Evolutionary conservation across 2,888 invertebrate species (phyloP), one percentile per base, ranked within the genome.

Genomic region (Alitta virens): DNA sequence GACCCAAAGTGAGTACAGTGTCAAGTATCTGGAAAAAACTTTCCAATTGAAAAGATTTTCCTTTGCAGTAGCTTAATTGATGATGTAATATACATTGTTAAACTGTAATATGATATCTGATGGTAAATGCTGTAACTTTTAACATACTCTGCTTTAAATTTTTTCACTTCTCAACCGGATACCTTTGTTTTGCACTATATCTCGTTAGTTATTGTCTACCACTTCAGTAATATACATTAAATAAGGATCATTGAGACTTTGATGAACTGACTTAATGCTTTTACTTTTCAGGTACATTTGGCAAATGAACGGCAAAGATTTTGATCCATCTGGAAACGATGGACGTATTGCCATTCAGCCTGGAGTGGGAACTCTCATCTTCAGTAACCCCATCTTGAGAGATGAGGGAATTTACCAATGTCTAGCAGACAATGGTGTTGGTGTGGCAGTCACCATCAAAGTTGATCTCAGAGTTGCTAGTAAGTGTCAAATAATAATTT

Each of bases 361-460:
- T 0, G 75, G 76, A 9, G 88, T 94, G 73, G 98, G 98, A 66
- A 94, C 96, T 1, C 86, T 98, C 54, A 92, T 95, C 33, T 91
- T 97, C 72, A 89, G 92, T 61, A 86, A 88, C 68, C 96, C 97
- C 0, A 87, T 91, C 57, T 90, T 92, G 73, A 94, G 92, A 78
- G 96, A 97, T 83, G 87, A 94, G 68, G 96, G 94, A 25, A 92
- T 94, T 78, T 97, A 95, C 83, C 94, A 96, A 81, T 96, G 96
- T 83, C 92, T 94, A 83, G 96, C 97, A 33, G 7, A 33, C 18
- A 71, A 71, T 51, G 52, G 56, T 24, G 67, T 56, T 12, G 71
- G 71, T 7, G 55, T 49, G 16, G 64, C 69, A 5, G 25, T 61
- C 26, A 61, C 71, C 16, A 64, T 62, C 16, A 59, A 59, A 40